A percentile compares a stretch with the other conserved stretches of the same genome.
phyloP scores from a whole-genome alignment of 2,113 vertebrate genomes.

The Struthidea cinerea region DNA sequence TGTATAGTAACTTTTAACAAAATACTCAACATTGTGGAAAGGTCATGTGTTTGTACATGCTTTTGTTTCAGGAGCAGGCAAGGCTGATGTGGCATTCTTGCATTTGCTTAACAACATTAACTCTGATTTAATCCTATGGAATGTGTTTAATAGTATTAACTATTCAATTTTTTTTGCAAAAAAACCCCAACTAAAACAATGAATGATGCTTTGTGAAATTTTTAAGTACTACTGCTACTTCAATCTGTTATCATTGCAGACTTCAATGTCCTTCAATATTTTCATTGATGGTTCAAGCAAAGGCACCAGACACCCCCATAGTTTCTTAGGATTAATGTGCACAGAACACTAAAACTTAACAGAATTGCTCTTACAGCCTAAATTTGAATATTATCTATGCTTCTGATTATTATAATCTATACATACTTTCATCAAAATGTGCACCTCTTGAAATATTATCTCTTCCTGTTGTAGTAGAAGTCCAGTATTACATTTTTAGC shows the following conservation, averaged over 20 bases:
- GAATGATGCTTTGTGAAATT: neutral
- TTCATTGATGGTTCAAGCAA: neutral
- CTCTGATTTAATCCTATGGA: neutral
- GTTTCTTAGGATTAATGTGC: neutral
- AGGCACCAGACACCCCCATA: neutral
- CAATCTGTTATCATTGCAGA: neutral
- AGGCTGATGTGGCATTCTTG: neutral
- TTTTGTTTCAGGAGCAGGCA: neutral
- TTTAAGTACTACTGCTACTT: neutral
- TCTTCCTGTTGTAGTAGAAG: neutral
- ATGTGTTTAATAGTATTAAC: neutral
- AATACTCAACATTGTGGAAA: neutral
- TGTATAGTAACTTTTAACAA: neutral
- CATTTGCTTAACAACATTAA: neutral
- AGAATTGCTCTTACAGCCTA: neutral
- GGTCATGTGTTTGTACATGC: neutral
- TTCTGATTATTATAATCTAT: neutral
- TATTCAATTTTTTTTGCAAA: neutral
- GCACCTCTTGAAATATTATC: neutral
- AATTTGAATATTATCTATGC: neutral
- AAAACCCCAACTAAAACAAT: neutral
- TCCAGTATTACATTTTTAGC: neutral
- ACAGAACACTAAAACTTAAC: neutral
- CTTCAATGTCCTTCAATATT: neutral
- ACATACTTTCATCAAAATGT: neutral